Percentiles rank a stretch among this genome's conserved stretches.
Conservation (phyloP, 2,888 invertebrate genomes). For the Caprella mutica region DNA sequence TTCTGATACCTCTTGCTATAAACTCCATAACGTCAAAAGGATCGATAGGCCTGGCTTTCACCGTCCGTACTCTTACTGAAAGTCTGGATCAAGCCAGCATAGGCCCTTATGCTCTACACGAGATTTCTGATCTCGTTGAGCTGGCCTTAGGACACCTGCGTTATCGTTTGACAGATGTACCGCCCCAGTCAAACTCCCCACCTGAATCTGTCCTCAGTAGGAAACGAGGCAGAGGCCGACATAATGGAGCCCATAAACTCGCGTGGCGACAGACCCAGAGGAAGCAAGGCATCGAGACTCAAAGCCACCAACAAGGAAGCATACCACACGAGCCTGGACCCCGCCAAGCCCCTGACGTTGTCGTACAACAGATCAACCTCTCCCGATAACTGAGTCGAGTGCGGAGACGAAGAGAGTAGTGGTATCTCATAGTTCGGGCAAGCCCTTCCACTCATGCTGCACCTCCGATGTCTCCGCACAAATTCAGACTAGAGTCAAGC, state of each 20-base stretch:
- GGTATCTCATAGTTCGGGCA: constrained; percentile 1
- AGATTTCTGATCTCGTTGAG: constrained; percentile 58
- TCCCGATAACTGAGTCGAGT: constrained; percentile 7
- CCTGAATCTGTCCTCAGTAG: constrained; percentile 52
- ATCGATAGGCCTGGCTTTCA: constrained; percentile 57
- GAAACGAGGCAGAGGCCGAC: constrained; percentile 43
- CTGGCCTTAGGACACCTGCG: constrained; percentile 53
- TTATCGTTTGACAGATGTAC: constrained; percentile 50
- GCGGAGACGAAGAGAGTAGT: constrained; percentile 9
- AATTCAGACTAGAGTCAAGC: constrained; percentile 38
- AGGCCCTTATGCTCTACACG: constrained; percentile 58
- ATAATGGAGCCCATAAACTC: not conserved
- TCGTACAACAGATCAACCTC: too few relatives aligned
- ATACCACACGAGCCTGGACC: too few relatives aligned
- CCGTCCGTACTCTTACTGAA: constrained; percentile 54
- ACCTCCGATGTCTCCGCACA: constrained; percentile 6
- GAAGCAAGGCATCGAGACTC: too few relatives aligned
- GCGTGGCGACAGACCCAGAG: too few relatives aligned
- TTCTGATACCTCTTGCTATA: constrained; percentile 57
- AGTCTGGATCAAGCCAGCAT: constrained; percentile 56
- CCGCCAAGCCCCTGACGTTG: too few relatives aligned
- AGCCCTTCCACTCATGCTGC: not conserved
- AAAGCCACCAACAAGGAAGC: too few relatives aligned
- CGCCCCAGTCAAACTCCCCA: constrained; percentile 56
- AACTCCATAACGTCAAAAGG: constrained; percentile 47